phyloP scores from a whole-genome alignment of 92 coral and sea anemone species.

The Siderastrea radians region DNA sequence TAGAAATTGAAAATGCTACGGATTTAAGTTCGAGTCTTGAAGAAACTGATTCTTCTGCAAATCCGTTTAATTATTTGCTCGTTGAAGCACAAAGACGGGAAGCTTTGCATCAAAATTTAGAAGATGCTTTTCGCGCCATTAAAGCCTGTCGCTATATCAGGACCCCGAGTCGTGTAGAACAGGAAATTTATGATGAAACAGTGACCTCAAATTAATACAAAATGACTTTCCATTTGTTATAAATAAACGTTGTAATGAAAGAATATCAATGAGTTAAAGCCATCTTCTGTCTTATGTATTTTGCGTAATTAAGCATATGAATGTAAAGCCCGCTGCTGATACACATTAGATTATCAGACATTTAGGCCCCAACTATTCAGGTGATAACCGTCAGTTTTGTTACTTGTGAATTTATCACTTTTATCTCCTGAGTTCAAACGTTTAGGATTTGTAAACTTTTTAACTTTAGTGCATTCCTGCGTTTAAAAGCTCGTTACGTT shows the following conservation, averaged over 20 bases:
- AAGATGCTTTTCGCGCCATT: constrained; percentile 68
- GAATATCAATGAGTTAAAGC: background rate
- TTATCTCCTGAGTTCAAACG: background rate
- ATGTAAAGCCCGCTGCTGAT: background rate
- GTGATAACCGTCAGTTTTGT: background rate
- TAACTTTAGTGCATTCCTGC: constrained; percentile 9
- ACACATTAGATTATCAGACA: background rate
- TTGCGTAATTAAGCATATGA: background rate
- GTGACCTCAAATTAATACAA: background rate
- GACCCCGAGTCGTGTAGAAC: constrained; percentile 53
- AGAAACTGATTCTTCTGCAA: constrained; percentile 17
- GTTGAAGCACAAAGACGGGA: constrained; percentile 25
- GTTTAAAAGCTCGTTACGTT: constrained; percentile 7
- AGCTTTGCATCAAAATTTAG: constrained; percentile 53
- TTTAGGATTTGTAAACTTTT: background rate
- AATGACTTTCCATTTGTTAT: background rate
- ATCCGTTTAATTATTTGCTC: constrained; percentile 49
- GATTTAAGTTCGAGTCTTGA: background rate
- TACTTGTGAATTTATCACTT: background rate
- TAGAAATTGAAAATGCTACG: background rate
- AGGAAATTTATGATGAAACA: background rate
- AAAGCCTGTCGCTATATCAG: constrained; percentile 73
- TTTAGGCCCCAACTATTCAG: background rate
- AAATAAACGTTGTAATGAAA: background rate
- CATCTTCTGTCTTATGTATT: background rate